Evolutionary conservation across 2,888 invertebrate species (phyloP), one percentile per base, ranked within the genome.

Genomic region (Portevinia maculata): DNA sequence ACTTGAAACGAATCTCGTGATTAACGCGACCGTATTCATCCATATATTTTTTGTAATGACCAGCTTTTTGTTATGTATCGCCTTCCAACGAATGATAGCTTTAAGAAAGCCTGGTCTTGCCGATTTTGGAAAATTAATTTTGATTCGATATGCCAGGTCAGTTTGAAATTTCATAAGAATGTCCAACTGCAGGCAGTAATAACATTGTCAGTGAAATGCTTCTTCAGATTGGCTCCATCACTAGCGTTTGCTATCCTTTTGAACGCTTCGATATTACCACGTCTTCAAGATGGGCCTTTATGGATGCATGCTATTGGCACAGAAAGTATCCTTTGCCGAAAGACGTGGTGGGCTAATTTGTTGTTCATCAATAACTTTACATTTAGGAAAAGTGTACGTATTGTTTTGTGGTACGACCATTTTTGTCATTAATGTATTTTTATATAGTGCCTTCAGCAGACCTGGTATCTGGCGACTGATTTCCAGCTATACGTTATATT

Each of bases 41-140:
- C 93, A 93, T 81, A 91, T 91, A 0, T 93, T 92, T 88, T 92
- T 93, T 87, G 91, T 92, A 0, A 91, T 93, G 84, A 92, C 93
- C 0, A 92, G 92, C 0, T 93, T 93, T 87, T 88, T 93, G 13
- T 90, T 92, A 0, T 87, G 86, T 59, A 83, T 88, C 3, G 87
- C 87, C 60, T 88, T 89, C 17, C 85, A 86, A n/a, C 71, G 87
- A 15, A 79, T 83, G 15, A 78, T 89, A 2, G 78, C 70, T 2
- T 70, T 69, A 0, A 79, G 75, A 5, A 84, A 89, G 0, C 79
- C 8, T 6, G 62, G 0, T 15, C 55, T 17, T 87, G 86, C 41
- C 52, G 87, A 13, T 79, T 67, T 3, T 85, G 85, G 0, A 86
- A 85, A 86, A 21, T 57, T 88, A 1, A 85, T 90, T 44, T 44